Evolutionary conservation across 2,888 invertebrate species (phyloP), one percentile per base, ranked within the genome.

Genomic region (Cheilosia vernalis): DNA sequence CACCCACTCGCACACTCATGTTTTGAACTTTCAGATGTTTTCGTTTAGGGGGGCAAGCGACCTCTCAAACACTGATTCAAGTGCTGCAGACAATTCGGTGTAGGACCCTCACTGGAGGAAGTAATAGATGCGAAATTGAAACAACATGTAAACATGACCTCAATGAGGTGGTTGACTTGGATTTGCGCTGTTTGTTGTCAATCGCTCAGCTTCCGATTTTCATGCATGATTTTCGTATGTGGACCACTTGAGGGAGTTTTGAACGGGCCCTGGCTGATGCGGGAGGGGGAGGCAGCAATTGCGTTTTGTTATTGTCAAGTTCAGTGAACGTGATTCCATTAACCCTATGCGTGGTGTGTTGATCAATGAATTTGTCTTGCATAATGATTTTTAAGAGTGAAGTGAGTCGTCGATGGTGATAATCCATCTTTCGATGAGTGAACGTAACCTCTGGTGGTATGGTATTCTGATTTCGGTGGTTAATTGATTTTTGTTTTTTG

Each of bases 81-180:
- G 79, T 27, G 30, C 42, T 60, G 79, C 72, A 77, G 60, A 73
- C 19, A 15, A 27, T 27, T 15, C 6, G 24, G 10, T 51, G 15
- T 21, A 13, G 21, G 49, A 9, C 49, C 19, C 49, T n/a, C 49
- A 19, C 21, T 10, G 10, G 19, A 51, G 51, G 51, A 51, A 51
- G 51, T 51, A 15, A 13, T 49, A 49, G 51, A 49, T 13, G 47
- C 33, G 27, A 27, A 27, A 27, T 27, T 27, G 6, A 30, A 9
- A 9, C 2, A 19, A 33, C 55, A 51, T 21, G 19, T 37, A 47
- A 66, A 66, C 21, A 49, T 61, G 72, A 78, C 82, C 82, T 83
- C 49, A 61, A 44, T 61, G 21, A 78, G 78, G 78, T 70, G 47
- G 10, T 83, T 83, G 82, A 72, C 78, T 78, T 37, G 78, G 19